Conservation (phyloP, 2,797 vertebrate species). For the Falco peregrinus region DNA sequence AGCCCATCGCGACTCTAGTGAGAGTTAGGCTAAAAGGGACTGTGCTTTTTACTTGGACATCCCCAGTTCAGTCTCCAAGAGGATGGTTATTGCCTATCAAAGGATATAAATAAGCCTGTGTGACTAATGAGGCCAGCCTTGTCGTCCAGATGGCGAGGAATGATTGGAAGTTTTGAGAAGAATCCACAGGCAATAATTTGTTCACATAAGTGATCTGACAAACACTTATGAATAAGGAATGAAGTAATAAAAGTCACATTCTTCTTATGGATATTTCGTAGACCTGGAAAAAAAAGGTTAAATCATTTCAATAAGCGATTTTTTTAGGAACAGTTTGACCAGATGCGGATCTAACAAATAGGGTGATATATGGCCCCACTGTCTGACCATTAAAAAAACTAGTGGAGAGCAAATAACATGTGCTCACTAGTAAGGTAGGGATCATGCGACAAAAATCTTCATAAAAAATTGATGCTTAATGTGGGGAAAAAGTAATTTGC, state of each 20-base stretch:
- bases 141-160: constrained; percentile 32
- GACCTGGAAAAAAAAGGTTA: neutral
- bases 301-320: neutral
- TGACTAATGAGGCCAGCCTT: constrained; percentile 28
- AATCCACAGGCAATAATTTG: constrained; percentile 46
- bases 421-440: neutral
- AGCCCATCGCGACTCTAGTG: neutral
- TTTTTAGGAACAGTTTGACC: neutral
- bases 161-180: constrained; percentile 29
- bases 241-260: constrained; percentile 47
- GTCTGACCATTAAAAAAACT: neutral
- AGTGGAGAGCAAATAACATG: neutral
- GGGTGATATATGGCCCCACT: neutral
- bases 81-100: neutral
- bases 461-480: neutral
- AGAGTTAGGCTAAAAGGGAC: neutral
- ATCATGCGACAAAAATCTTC: neutral
- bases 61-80: neutral
- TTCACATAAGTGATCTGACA: constrained; percentile 38
- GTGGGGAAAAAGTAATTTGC: neutral
- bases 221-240: constrained; percentile 58
- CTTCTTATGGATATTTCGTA: constrained; percentile 12
- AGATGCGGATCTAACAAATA: neutral
- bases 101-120: neutral
- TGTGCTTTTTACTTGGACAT: neutral